phyloP scores from a whole-genome alignment of 2,797 vertebrate species.

The Megalops cyprinoides region DNA sequence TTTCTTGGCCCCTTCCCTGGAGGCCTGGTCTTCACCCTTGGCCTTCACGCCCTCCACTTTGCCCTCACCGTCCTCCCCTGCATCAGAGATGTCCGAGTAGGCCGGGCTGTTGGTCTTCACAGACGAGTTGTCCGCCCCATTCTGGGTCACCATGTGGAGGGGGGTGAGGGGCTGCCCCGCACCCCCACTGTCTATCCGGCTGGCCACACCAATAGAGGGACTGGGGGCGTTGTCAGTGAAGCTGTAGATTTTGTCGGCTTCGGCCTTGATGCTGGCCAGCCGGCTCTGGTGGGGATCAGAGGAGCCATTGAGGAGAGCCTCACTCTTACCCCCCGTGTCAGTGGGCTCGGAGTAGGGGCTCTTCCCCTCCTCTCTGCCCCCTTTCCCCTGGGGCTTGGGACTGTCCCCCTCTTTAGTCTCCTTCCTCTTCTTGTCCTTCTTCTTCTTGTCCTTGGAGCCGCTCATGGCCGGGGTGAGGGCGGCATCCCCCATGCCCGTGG shows the following conservation, averaged over 20 bases:
- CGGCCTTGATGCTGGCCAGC: constrained; percentile 96
- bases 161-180: constrained; percentile 88
- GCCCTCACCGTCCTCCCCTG: constrained; percentile 94
- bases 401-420: constrained; percentile 87
- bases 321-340: constrained; percentile 75
- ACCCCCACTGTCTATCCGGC: constrained; percentile 85
- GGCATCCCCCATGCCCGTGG: constrained; percentile 81
- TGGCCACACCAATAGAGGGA: constrained; percentile 89
- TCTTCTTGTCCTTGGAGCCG: constrained; percentile 93
- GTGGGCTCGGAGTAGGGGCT: constrained; percentile 86
- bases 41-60: constrained; percentile 84
- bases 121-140: constrained; percentile 91
- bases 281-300: constrained; percentile 95
- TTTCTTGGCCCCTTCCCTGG: constrained; percentile 93
- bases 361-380: constrained; percentile 83
- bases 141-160: constrained; percentile 88
- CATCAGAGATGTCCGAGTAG: constrained; percentile 97
- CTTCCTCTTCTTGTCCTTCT: constrained; percentile 94
- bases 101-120: constrained; percentile 97
- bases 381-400: constrained; percentile 81
- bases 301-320: constrained; percentile 86
- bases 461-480: constrained; percentile 78
- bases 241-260: constrained; percentile 98
- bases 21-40: constrained; percentile 86
- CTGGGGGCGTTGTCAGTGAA: constrained; percentile 97